Evolutionary conservation across 2,113 vertebrate species (phyloP), one percentile per base, ranked within the genome.

Genomic region (Tretioscincus oriximinensis): DNA sequence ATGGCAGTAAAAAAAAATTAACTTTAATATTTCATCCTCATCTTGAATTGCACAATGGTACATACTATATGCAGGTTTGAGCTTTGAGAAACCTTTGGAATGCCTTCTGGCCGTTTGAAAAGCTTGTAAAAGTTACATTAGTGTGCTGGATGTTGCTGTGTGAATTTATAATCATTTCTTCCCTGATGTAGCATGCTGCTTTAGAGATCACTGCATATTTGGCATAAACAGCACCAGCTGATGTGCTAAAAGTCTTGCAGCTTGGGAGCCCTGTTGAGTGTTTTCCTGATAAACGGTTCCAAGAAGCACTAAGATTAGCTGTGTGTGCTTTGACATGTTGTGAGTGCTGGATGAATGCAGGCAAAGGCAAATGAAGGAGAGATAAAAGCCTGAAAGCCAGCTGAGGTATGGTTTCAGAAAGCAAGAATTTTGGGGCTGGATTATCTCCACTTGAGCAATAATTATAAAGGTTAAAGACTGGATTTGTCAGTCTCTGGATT

Each of bases 311-410:
- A 84, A 94, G 94, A 94, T 95, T 94, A 96, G 89, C 76, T 89
- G 92, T 95, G 93, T 88, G 93, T 88, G 87, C 49, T 87, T 90
- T 95, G 96, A 95, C 92, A 74, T 91, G 91, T 63, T 89, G 74
- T 93, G 94, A 94, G 92, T 95, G 94, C 90, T 85, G 81, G 91
- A 85, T 87, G 90, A 93, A 86, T 22, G 28, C 78, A 83, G 90
- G 93, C 93, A 95, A 91, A 95, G 94, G 90, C 94, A 91, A 87
- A 85, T 92, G 92, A 93, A 93, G 91, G 94, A 88, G 92, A 94
- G 95, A 96, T 95, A 95, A 90, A 45, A 72, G 68, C 85, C 11
- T 88, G 87, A 87, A 91, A 87, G 90, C 85, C 12, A 14, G 69
- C 82, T 89, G 89, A 85, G 86, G 76, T 74, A 65, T 60, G 22